Percentiles rank a stretch among this genome's conserved stretches.
These are phyloP conservation scores for Xiphias gladius DNA, from an alignment of 2,113 vertebrate species.

Conservation along the genomic window DNA sequence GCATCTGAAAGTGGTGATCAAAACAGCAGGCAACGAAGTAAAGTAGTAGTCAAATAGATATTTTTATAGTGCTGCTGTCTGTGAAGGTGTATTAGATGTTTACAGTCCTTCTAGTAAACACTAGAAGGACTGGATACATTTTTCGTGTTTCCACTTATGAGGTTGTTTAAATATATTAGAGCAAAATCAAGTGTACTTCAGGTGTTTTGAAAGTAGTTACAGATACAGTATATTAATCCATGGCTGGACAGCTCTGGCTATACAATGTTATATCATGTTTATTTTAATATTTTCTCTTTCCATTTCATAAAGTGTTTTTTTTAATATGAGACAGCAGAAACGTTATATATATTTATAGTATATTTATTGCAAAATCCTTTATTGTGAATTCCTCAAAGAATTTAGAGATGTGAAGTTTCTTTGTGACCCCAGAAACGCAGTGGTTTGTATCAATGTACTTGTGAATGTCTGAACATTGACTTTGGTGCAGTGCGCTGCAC, in stretches of 20 bases:
- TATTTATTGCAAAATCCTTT: background rate
- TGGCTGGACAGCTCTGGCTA: conserved; percentile 1
- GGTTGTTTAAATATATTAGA: conserved; percentile 3
- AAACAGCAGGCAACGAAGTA: background rate
- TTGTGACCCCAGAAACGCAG: background rate
- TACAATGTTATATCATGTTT: background rate
- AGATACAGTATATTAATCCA: conserved; percentile 4
- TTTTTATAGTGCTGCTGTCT: background rate
- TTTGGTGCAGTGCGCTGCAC: conserved; percentile 35
- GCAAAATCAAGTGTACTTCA: conserved; percentile 20
- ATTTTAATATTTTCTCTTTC: conserved; percentile 15
- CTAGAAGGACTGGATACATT: background rate
- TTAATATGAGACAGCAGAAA: background rate
- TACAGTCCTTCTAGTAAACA: too few relatives aligned
- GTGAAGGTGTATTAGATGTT: too few relatives aligned
- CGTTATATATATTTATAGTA: too few relatives aligned
- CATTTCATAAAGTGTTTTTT: background rate
- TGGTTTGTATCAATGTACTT: conserved; percentile 40
- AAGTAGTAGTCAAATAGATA: conserved; percentile 8
- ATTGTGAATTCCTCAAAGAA: conserved; percentile 13
- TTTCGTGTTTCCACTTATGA: background rate
- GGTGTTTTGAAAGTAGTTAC: conserved; percentile 16
- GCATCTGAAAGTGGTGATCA: background rate
- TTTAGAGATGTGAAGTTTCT: conserved; percentile 20
- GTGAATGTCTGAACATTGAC: conserved; percentile 25